Evolutionary conservation across 2,113 vertebrate genomes (phyloP).

Genomic region (Raja brachyura): DNA sequence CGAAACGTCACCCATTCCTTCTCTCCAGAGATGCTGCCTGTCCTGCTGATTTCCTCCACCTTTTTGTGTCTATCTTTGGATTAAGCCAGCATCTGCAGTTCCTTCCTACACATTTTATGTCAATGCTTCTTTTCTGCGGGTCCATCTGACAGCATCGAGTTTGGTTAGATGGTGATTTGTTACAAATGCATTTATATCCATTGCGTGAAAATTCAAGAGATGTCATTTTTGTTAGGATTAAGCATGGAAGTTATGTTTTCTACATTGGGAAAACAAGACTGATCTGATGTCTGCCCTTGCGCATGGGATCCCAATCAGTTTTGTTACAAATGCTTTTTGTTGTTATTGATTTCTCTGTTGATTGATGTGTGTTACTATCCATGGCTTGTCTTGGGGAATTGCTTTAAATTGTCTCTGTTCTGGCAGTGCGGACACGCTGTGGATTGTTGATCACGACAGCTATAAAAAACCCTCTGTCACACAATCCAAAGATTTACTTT

Average conservation of each 20-base stretch:
- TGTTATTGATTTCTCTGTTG: neutral
- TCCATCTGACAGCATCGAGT: neutral
- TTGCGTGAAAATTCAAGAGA: neutral
- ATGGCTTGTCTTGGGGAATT: too few relatives aligned
- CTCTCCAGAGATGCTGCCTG: too few relatives aligned
- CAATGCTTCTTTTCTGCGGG: neutral
- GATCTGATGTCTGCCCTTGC: neutral
- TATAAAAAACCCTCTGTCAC: neutral
- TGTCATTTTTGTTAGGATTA: neutral
- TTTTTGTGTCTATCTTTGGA: too few relatives aligned
- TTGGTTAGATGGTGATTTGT: constrained; percentile 14
- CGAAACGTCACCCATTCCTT: too few relatives aligned
- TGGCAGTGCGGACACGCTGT: neutral
- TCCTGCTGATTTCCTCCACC: too few relatives aligned
- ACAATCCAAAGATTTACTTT: neutral
- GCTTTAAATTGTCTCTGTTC: neutral
- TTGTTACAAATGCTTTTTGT: neutral
- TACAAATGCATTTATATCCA: constrained; percentile 1
- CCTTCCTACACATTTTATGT: too few relatives aligned
- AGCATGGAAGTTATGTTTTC: neutral
- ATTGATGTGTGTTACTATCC: neutral
- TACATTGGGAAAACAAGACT: neutral
- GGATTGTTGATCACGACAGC: neutral
- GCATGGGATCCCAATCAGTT: neutral
- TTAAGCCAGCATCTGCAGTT: too few relatives aligned